phyloP scores from a whole-genome alignment of 2,113 vertebrate species.

The Columbina picui region DNA sequence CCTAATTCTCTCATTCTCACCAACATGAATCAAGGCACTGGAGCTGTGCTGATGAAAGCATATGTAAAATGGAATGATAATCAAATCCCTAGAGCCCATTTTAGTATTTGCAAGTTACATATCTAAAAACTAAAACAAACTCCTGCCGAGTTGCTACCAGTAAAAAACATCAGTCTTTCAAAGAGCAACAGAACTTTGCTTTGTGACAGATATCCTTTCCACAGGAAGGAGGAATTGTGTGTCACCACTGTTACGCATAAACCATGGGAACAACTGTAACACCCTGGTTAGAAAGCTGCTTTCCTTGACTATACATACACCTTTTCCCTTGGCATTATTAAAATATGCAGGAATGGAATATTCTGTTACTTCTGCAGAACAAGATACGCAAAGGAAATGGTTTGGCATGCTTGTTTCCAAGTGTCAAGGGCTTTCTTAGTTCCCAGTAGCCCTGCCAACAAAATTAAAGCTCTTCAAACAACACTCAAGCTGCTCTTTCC shows the following conservation, averaged over 20 bases:
- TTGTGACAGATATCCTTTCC: background rate
- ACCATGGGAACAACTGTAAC: conserved; percentile 29
- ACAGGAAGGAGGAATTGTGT: background rate
- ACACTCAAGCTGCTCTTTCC: conserved; percentile 39
- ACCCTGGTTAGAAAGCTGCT: conserved; percentile 14
- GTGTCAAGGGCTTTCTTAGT: conserved; percentile 40
- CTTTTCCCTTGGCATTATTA: conserved; percentile 57
- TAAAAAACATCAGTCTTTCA: background rate
- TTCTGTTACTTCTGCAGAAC: conserved; percentile 60
- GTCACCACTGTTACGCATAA: background rate
- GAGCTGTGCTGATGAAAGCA: conserved; percentile 15
- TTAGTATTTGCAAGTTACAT: background rate
- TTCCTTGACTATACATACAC: background rate
- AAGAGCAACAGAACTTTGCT: background rate
- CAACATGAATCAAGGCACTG: background rate
- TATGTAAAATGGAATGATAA: background rate
- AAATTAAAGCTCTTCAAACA: conserved; percentile 53
- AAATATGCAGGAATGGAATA: conserved; percentile 60
- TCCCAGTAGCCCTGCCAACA: conserved; percentile 50
- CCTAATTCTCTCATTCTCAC: background rate
- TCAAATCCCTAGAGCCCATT: background rate
- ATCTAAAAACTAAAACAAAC: conserved; percentile 32
- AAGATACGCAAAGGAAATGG: conserved; percentile 59
- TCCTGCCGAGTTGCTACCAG: background rate
- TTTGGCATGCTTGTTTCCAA: conserved; percentile 58